Percentiles rank a stretch among this genome's conserved stretches.
These are phyloP conservation scores for Glossophaga mutica DNA, from an alignment of 2,797 vertebrate species.

Conservation along the genomic window DNA sequence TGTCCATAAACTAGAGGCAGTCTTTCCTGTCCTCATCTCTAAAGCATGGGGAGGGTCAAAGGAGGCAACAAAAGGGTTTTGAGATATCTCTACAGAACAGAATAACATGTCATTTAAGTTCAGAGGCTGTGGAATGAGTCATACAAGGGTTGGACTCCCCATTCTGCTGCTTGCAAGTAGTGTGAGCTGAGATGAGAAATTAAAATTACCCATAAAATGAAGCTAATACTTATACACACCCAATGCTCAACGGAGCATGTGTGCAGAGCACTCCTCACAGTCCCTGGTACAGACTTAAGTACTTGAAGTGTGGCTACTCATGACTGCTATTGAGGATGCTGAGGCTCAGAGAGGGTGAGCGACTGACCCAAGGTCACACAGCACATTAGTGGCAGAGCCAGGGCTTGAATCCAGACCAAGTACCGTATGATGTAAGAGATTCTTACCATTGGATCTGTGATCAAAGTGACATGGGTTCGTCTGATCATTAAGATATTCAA, in stretches of 20 bases:
- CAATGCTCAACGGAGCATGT: rapidly evolving
- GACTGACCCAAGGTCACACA: not conserved
- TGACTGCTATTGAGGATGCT: not conserved
- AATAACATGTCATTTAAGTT: not conserved
- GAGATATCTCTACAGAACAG: not conserved
- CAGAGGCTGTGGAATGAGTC: not conserved
- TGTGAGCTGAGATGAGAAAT: not conserved
- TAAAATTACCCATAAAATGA: not conserved
- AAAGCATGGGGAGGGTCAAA: not conserved
- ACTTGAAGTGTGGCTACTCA: not conserved
- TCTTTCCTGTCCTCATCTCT: not conserved
- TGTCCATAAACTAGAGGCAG: not conserved
- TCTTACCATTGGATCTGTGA: not conserved
- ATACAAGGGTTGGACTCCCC: not conserved
- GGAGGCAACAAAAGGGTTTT: not conserved
- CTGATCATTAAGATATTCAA: not conserved
- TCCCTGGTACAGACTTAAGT: not conserved
- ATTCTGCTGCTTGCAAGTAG: not conserved
- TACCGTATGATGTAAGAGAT: not conserved
- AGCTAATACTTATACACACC: not conserved
- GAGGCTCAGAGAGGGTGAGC: not conserved
- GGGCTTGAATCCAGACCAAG: not conserved
- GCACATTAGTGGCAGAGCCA: not conserved
- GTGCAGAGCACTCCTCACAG: not conserved
- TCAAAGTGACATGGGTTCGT: not conserved